A percentile compares a stretch with the other conserved stretches of the same genome.
Evolutionary conservation across 2,797 vertebrate species (phyloP).

Genomic region (Pipistrellus pipistrellus): DNA sequence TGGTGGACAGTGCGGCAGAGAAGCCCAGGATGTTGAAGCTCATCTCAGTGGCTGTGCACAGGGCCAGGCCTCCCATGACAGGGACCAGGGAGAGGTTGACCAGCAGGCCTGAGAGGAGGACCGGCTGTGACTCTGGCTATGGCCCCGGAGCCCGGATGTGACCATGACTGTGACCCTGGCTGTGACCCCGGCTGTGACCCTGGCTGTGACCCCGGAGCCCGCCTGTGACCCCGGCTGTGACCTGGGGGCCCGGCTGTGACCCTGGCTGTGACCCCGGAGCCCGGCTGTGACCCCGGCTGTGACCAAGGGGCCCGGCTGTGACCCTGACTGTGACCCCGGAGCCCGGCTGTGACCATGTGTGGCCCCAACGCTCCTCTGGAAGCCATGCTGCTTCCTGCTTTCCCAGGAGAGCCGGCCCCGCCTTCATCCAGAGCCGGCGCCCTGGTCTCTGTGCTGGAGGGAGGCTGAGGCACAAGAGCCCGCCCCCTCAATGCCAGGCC

Average conservation of each 20-base stretch:
- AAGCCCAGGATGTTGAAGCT: conserved; percentile 98
- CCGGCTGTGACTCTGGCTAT: neutral
- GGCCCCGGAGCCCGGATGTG: no score
- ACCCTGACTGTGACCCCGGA: no score
- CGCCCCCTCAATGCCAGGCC: neutral
- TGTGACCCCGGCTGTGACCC: no score
- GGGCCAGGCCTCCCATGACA: conserved; percentile 95
- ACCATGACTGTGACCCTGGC: no score
- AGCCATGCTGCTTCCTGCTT: accelerated
- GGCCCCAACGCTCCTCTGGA: accelerated
- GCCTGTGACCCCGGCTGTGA: no score
- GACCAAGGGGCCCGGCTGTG: no score
- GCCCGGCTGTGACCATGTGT: no score
- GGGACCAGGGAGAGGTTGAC: conserved; percentile 97
- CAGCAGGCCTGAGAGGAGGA: conserved; percentile 91
- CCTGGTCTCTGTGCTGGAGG: neutral
- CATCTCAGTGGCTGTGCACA: conserved; percentile 96
- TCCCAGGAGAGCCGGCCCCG: accelerated
- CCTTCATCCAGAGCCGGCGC: neutral
- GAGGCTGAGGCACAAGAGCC: neutral
- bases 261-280: no score
- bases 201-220: no score
- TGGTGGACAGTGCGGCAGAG: conserved; percentile 96
- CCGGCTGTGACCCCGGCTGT: no score
- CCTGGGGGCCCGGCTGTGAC: no score